Evolutionary conservation across 2,113 vertebrate genomes (phyloP), one percentile per base, ranked within the genome.

Genomic region (Rhinogobius similis): DNA sequence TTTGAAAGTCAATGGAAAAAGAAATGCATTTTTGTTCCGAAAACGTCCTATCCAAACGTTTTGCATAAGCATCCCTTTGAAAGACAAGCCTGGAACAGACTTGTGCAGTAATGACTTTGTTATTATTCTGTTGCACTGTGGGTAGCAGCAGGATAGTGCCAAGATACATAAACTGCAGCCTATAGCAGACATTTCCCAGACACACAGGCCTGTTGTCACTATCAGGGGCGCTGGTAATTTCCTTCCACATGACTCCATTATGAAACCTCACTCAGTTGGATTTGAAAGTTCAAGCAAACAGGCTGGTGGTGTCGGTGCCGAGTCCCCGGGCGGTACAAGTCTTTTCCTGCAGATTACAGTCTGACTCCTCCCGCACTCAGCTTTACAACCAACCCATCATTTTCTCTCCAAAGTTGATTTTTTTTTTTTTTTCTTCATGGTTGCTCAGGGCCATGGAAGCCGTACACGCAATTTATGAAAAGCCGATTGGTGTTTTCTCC

Each of bases 321-420:
- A 78, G 68, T 82, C 89, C 82, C 48, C 82, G 77, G 86, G 87
- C 87, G 71, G 24, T 75, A 81, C 84, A 78, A 70, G 3, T 16
- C 67, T 79, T 76, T 82, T 65, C 82, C 76, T 84, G 62, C 87
- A 86, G 78, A 88, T 87, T 85, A 86, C 48, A 79, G 77, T 68
- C 67, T 66, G 71, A 81, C 84, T 88, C 83, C 85, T 86, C 87
- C 83, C 32, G 32, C 32, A 8, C 80, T 75, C 41, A 55, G 79
- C 70, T 78, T 58, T 78, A 26, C 44, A 70, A 81, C 58, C 43
- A 87, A 71, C 58, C 53, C 53, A 41, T 87, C 79, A 73, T 85
- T 85, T 85, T 50, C 46, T 78, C 73, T 77, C 81, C 81, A 68
- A 84, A 23, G 16, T 75, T 63, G 69, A 72, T 70, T 79, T 76